These are phyloP conservation scores for Oscheius sp. DNA, from an alignment of 2,888 invertebrate species.

Conservation along the genomic window DNA sequence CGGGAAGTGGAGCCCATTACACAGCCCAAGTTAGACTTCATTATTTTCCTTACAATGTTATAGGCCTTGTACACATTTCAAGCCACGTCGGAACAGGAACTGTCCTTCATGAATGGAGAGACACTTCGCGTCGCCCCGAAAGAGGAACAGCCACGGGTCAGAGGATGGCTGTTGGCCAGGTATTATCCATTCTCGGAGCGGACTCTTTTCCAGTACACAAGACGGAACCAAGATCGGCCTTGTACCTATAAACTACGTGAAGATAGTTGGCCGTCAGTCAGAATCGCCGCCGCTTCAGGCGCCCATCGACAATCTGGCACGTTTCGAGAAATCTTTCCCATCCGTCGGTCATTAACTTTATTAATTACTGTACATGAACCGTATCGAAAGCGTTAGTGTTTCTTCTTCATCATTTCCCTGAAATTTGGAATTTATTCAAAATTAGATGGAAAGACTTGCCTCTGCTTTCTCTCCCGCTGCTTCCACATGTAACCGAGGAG, in stretches of 20 bases:
- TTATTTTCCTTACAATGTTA: too few species aligned
- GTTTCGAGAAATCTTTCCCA: constrained; percentile 8
- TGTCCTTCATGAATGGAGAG: constrained; percentile 84
- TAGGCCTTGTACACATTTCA: constrained; percentile 83
- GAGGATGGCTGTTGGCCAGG: constrained; percentile 77
- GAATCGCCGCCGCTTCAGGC: constrained; percentile 54
- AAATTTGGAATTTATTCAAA: not conserved
- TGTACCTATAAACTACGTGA: constrained; percentile 78
- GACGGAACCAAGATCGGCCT: constrained; percentile 77
- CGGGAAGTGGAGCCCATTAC: constrained; percentile 76
- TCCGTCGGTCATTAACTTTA: not conserved
- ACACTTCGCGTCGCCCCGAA: constrained; percentile 85
- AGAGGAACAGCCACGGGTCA: constrained; percentile 81
- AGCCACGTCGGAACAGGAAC: constrained; percentile 80
- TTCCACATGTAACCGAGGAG: constrained; percentile 29
- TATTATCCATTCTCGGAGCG: constrained; percentile 21
- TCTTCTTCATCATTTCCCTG: constrained; percentile 9
- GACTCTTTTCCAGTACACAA: constrained; percentile 69
- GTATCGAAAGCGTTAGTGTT: not conserved
- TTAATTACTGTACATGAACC: constrained; percentile 3
- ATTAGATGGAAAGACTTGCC: not conserved
- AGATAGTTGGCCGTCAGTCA: constrained; percentile 74
- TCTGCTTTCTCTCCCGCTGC: constrained; percentile 22
- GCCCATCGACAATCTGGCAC: constrained; percentile 12
- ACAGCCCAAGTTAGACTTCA: constrained; percentile 44